A percentile compares a stretch with the other conserved stretches of the same genome.
Evolutionary conservation across 2,888 invertebrate species (phyloP).

Genomic region (Catonia carolina): DNA sequence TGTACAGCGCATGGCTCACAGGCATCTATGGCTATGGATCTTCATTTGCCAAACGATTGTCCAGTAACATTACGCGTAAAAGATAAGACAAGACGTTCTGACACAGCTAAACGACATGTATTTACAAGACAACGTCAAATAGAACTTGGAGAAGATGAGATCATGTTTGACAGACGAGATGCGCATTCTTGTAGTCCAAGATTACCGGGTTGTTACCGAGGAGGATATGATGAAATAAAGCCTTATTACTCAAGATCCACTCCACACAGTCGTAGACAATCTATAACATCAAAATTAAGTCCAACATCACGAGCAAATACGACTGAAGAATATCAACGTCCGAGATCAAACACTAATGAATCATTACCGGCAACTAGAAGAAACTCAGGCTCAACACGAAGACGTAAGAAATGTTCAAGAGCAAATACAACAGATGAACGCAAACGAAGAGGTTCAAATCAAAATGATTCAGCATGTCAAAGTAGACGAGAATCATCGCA

Average conservation of each 20-base stretch:
- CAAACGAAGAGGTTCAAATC: slow-evolving; percentile 21
- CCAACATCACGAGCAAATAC: slow-evolving; percentile 12
- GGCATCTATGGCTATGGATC: slow-evolving; percentile 68
- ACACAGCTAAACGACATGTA: slow-evolving; percentile 64
- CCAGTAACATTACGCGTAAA: slow-evolving; percentile 50
- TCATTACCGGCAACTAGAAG: slow-evolving; percentile 20
- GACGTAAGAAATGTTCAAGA: slow-evolving; percentile 21
- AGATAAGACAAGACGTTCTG: slow-evolving; percentile 55
- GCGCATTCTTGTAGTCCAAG: slow-evolving; percentile 31
- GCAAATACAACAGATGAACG: slow-evolving; percentile 22
- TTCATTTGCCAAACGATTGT: slow-evolving; percentile 58
- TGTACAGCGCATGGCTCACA: slow-evolving; percentile 42
- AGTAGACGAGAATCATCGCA: slow-evolving; percentile 13
- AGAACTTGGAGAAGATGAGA: slow-evolving; percentile 56
- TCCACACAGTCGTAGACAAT: slow-evolving; percentile 30
- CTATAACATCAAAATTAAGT: slow-evolving; percentile 19
- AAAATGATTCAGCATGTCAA: slow-evolving; percentile 11
- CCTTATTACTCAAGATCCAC: slow-evolving; percentile 29
- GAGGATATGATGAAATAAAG: slow-evolving; percentile 21
- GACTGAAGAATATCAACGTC: slow-evolving; percentile 16
- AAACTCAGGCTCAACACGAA: slow-evolving; percentile 21
- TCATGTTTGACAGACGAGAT: slow-evolving; percentile 19
- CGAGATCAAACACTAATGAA: slow-evolving; percentile 24
- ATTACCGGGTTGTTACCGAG: slow-evolving; percentile 21
- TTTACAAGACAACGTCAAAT: slow-evolving; percentile 69